These are phyloP conservation scores for Ia io DNA, from an alignment of 2,113 vertebrate genomes.

Conservation along the genomic window DNA sequence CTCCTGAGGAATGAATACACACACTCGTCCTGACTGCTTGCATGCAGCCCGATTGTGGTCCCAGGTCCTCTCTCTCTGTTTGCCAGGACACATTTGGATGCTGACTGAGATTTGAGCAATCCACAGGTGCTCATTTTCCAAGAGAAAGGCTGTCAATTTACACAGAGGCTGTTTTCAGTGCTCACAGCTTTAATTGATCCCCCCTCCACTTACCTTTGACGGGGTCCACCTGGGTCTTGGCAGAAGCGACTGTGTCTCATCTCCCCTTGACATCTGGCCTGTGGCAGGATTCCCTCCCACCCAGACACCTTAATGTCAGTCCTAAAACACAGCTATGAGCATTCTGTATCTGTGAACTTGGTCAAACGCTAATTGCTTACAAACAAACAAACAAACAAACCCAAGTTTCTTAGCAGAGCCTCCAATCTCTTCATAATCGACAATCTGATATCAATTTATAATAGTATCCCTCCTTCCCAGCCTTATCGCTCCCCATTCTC, in stretches of 20 bases:
- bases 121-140: background rate
- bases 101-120: background rate
- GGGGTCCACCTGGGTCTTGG: background rate
- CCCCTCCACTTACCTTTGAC: background rate
- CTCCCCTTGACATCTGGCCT: background rate
- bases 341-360: background rate
- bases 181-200: background rate
- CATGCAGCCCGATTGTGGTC: no score
- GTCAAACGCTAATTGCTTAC: background rate
- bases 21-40: fast-evolving
- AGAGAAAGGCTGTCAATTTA: fast-evolving
- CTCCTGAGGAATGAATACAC: background rate
- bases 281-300: no score
- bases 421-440: background rate
- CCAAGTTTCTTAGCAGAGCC: background rate
- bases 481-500: fast-evolving
- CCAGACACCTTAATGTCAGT: background rate
- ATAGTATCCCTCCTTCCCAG: background rate
- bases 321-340: background rate
- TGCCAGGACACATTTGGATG: fast-evolving
- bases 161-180: background rate
- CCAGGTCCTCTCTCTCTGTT: background rate
- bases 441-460: no score
- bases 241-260: background rate
- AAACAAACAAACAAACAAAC: background rate